phyloP scores from a whole-genome alignment of 2,888 invertebrate species.

The Elmis aenea region DNA sequence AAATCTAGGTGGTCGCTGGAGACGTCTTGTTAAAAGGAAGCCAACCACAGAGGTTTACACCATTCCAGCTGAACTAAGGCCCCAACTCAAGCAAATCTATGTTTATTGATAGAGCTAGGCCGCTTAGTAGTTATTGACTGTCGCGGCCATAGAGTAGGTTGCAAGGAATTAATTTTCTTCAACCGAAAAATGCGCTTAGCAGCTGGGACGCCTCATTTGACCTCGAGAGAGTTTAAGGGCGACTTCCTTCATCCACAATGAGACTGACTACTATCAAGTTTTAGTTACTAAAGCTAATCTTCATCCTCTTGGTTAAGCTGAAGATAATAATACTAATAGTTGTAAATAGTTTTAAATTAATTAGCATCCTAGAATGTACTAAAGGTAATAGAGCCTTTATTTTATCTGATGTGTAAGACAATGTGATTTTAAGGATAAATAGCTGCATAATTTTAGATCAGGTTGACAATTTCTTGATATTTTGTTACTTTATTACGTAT shows the following conservation, averaged over 20 bases:
- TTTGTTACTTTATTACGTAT: conserved; percentile 21
- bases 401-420: conserved; percentile 15
- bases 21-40: conserved; percentile 79
- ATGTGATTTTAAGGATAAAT: conserved; percentile 30
- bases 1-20: conserved; percentile 81
- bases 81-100: conserved; percentile 83
- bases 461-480: conserved; percentile 16
- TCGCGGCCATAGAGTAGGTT: conserved; percentile 1
- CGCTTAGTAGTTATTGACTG: conserved; percentile 8
- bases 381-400: conserved; percentile 11
- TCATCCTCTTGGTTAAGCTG: conserved; percentile 11
- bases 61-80: conserved; percentile 82
- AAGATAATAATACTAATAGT: conserved; percentile 23
- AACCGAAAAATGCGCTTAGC: conserved; percentile 1
- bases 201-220: conserved; percentile 15
- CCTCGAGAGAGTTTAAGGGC: conserved; percentile 15
- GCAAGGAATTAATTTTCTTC: conserved; percentile 8
- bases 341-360: conserved; percentile 26
- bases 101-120: conserved; percentile 59
- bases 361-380: conserved; percentile 13
- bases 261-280: conserved; percentile 37
- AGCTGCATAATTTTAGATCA: conserved; percentile 8
- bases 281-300: conserved; percentile 21
- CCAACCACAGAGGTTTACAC: conserved; percentile 75
- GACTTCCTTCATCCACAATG: conserved; percentile 39